phyloP scores from a whole-genome alignment of 53 echinoderm and acorn worm genomes.

The Crossaster papposus region DNA sequence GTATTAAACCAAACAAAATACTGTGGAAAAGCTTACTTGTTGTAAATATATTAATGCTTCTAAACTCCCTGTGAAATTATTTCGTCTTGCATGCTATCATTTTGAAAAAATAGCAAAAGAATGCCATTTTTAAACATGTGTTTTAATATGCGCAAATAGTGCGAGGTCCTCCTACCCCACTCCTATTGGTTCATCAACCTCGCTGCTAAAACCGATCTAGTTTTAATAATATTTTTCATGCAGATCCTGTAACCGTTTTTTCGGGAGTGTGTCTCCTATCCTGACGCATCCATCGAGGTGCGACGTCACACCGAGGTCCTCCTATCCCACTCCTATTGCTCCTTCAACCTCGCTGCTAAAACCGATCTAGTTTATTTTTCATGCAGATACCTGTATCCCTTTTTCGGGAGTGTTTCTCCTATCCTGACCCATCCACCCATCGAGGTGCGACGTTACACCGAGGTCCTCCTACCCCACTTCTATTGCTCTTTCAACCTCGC shows the following conservation, averaged over 20 bases:
- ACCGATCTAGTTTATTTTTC: neutral
- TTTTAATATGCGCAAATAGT: too few species aligned
- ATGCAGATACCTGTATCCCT: slow-evolving; percentile 88
- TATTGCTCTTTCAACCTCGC: slow-evolving; percentile 99
- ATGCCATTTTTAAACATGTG: too few species aligned
- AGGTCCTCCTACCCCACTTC: slow-evolving; percentile 91
- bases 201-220: too few species aligned
- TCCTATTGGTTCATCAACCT: too few species aligned
- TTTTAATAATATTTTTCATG: too few species aligned
- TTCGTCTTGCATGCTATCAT: too few species aligned
- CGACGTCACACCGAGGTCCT: slow-evolving; percentile 90
- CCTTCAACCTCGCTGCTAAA: slow-evolving; percentile 96
- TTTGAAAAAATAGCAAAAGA: too few species aligned
- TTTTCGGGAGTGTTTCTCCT: slow-evolving; percentile 96
- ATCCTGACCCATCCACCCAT: slow-evolving; percentile 97
- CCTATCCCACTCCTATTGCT: slow-evolving; percentile 94
- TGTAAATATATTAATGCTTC: too few species aligned
- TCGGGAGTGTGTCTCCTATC: slow-evolving; percentile 94
- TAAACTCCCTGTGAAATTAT: too few species aligned
- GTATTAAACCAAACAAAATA: too few species aligned
- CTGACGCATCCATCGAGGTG: slow-evolving; percentile 95
- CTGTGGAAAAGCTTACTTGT: too few species aligned
- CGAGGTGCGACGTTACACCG: slow-evolving; percentile 86
- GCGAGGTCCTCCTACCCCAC: too few species aligned
- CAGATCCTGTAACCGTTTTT: slow-evolving; percentile 85